A percentile compares a stretch with the other conserved stretches of the same genome.
These are phyloP conservation scores for Amblyraja radiata DNA, from an alignment of 2,797 vertebrate genomes.

Conservation along the genomic window DNA sequence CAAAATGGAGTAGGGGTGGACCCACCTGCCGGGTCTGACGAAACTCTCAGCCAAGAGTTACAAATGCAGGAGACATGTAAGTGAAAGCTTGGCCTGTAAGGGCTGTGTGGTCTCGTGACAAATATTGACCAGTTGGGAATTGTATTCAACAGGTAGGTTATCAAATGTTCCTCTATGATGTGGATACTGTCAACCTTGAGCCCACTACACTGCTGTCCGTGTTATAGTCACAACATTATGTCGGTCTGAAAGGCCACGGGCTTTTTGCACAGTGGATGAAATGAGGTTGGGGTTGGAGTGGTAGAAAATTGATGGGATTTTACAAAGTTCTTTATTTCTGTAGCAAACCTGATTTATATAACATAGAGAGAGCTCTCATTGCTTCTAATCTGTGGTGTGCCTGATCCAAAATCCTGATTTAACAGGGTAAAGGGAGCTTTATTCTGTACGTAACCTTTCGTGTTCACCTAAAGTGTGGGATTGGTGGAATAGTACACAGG, in stretches of 20 bases:
- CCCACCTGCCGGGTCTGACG: slow-evolving; percentile 63
- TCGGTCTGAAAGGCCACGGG: neutral
- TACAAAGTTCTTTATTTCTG: neutral
- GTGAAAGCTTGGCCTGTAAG: slow-evolving; percentile 50
- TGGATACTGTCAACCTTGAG: neutral
- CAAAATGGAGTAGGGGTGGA: slow-evolving; percentile 76
- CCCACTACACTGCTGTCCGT: neutral
- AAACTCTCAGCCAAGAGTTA: slow-evolving; percentile 76
- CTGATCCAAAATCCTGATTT: too few species aligned
- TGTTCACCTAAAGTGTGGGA: neutral
- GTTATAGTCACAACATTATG: neutral
- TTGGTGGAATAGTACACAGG: neutral
- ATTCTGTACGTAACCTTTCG: neutral
- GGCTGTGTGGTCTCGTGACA: slow-evolving; percentile 38
- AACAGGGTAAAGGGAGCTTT: neutral
- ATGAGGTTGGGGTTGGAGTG: neutral
- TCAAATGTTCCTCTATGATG: neutral
- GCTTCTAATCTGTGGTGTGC: neutral
- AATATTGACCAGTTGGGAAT: neutral
- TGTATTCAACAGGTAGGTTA: neutral
- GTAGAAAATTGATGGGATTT: neutral
- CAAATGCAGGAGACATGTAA: slow-evolving; percentile 95
- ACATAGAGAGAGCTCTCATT: neutral
- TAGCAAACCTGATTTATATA: neutral
- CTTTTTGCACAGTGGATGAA: neutral